A percentile compares a stretch with the other conserved stretches of the same genome.
Conservation (phyloP, 2,797 vertebrate species). For the Taenioides sp. region DNA sequence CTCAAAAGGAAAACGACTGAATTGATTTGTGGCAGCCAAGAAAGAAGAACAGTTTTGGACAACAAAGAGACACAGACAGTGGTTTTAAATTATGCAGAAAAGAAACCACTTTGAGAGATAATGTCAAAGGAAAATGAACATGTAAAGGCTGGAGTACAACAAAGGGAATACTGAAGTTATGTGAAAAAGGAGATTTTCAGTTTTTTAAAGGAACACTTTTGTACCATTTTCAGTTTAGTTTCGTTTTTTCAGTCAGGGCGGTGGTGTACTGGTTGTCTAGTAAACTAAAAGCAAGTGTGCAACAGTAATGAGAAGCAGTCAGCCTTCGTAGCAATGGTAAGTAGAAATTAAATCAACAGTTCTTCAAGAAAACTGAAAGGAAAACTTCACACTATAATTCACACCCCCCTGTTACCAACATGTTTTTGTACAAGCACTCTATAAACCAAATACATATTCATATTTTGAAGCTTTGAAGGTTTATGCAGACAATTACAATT, state of each 20-base stretch:
- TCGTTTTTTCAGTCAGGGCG: neutral
- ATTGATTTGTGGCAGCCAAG: conserved; percentile 54
- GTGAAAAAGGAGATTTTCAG: neutral
- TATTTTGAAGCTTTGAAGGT: neutral
- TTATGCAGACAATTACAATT: neutral
- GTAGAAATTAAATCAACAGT: neutral
- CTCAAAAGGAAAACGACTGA: conserved; percentile 41
- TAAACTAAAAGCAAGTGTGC: neutral
- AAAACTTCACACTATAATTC: neutral
- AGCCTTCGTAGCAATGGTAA: neutral
- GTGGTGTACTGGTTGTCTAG: neutral
- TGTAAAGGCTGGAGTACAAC: conserved; percentile 4
- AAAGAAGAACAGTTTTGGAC: conserved; percentile 37
- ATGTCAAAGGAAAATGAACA: conserved; percentile 41
- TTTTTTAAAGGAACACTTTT: neutral
- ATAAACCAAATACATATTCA: neutral
- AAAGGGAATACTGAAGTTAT: conserved; percentile 25
- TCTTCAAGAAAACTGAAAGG: too few relatives aligned
- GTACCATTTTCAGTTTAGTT: neutral
- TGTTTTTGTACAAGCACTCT: neutral
- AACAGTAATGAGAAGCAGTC: neutral
- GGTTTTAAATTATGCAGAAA: conserved; percentile 33
- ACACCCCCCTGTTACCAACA: too few relatives aligned
- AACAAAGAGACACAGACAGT: conserved; percentile 31
- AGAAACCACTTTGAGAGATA: conserved; percentile 28